Percentiles rank a stretch among this genome's conserved stretches.
Conservation (phyloP, 2,888 invertebrate genomes). For the Lutraria lutraria region DNA sequence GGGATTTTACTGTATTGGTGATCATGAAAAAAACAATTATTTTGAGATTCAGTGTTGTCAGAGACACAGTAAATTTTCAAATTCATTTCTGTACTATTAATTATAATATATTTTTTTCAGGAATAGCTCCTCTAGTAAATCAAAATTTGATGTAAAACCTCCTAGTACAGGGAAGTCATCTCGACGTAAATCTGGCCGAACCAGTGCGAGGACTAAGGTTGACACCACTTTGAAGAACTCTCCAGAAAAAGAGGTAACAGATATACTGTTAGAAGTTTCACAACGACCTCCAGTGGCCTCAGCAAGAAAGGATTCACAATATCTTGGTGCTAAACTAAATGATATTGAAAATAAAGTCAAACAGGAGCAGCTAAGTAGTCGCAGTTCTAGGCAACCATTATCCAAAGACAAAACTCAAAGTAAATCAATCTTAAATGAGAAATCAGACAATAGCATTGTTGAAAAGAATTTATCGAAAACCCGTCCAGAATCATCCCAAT, state of each 20-base stretch:
- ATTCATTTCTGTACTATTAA: neutral
- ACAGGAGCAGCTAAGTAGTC: conserved; percentile 24
- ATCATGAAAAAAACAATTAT: no score
- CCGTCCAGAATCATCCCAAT: conserved; percentile 16
- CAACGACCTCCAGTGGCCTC: neutral
- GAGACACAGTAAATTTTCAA: no score
- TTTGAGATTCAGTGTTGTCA: no score
- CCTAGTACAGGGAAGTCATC: conserved; percentile 56
- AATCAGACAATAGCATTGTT: conserved; percentile 4
- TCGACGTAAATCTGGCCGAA: conserved; percentile 59
- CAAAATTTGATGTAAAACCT: conserved; percentile 47
- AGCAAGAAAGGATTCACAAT: conserved; percentile 29
- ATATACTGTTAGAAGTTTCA: neutral
- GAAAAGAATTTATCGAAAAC: neutral
- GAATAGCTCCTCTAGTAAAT: neutral
- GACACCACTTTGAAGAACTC: conserved; percentile 22
- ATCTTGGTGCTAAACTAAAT: conserved; percentile 61
- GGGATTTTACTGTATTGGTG: no score
- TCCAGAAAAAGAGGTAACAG: neutral
- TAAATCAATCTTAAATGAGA: conserved; percentile 11
- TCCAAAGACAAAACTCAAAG: conserved; percentile 22
- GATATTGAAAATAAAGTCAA: conserved; percentile 63
- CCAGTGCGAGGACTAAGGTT: conserved; percentile 50
- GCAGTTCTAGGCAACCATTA: neutral
- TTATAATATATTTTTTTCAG: neutral